Conservation (phyloP, 2,797 vertebrate genomes). For the Lindbergichthys nudifrons region DNA sequence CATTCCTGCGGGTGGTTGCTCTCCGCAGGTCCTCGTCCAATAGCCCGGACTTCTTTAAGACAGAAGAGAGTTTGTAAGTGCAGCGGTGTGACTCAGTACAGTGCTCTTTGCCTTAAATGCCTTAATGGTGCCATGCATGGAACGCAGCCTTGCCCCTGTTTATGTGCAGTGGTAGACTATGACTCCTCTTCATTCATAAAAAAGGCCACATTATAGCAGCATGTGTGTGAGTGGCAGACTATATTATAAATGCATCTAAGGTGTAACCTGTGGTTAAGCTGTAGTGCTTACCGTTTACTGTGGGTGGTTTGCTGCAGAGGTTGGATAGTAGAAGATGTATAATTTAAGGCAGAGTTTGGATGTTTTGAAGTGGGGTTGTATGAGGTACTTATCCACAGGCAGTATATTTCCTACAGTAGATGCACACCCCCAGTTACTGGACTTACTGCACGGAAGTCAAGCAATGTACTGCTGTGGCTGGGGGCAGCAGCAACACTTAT, state of each 20-base stretch:
- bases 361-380: too few species aligned
- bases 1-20: slow-evolving; percentile 44
- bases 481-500: too few species aligned
- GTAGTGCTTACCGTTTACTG: slow-evolving; percentile 45
- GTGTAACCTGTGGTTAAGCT: slow-evolving; percentile 56
- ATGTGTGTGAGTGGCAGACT: slow-evolving; percentile 56
- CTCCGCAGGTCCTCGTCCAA: slow-evolving; percentile 12
- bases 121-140: slow-evolving; percentile 13
- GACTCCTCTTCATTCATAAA: slow-evolving; percentile 47
- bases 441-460: too few species aligned
- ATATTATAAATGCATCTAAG: slow-evolving; percentile 37
- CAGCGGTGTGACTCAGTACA: neutral
- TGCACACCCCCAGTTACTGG: too few species aligned
- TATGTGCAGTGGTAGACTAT: slow-evolving; percentile 45
- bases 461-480: too few species aligned
- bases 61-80: slow-evolving; percentile 2
- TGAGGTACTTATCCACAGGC: too few species aligned
- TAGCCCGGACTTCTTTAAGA: neutral
- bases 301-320: slow-evolving; percentile 48
- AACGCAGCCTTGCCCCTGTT: slow-evolving; percentile 24
- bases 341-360: slow-evolving; percentile 11
- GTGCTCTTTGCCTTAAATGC: neutral
- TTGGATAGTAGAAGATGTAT: slow-evolving; percentile 5
- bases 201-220: slow-evolving; percentile 55
- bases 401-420: too few species aligned